Evolutionary conservation across 2,888 invertebrate species (phyloP).

Genomic region (Apoda limacodes): DNA sequence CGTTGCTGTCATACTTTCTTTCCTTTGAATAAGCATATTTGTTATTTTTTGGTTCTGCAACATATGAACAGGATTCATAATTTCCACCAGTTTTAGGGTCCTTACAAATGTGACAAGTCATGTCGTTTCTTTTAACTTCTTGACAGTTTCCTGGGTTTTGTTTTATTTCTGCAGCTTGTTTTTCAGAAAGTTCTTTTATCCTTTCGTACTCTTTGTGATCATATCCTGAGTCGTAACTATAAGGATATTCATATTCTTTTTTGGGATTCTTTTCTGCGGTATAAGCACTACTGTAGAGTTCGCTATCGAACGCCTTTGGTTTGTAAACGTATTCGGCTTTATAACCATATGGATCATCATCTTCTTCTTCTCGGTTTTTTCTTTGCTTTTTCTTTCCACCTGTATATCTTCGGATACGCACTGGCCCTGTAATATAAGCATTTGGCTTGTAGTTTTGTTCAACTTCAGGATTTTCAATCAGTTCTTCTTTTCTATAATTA

Average conservation of each 20-base stretch:
- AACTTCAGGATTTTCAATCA: constrained; percentile 40
- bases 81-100: constrained; percentile 80
- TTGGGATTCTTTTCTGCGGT: constrained; percentile 48
- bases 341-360: constrained; percentile 65
- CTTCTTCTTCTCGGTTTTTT: constrained; percentile 39
- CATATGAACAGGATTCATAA: constrained; percentile 84
- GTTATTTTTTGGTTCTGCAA: constrained; percentile 78
- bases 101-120: constrained; percentile 80
- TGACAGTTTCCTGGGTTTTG: constrained; percentile 74
- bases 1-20: constrained; percentile 71
- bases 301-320: constrained; percentile 63
- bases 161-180: constrained; percentile 71
- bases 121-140: constrained; percentile 72
- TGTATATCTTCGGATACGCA: constrained; percentile 60
- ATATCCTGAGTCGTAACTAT: constrained; percentile 61
- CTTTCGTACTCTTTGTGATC: constrained; percentile 66
- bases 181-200: constrained; percentile 72
- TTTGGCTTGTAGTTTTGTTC: constrained; percentile 59
- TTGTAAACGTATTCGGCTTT: constrained; percentile 57
- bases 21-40: constrained; percentile 76
- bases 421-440: constrained; percentile 59
- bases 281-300: constrained; percentile 55
- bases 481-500: constrained; percentile 52
- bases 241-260: constrained; percentile 59
- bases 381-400: constrained; percentile 52